Base-by-base conservation (phyloP, 2,113 vertebrate genomes). In the Gobio gobio region DNA sequence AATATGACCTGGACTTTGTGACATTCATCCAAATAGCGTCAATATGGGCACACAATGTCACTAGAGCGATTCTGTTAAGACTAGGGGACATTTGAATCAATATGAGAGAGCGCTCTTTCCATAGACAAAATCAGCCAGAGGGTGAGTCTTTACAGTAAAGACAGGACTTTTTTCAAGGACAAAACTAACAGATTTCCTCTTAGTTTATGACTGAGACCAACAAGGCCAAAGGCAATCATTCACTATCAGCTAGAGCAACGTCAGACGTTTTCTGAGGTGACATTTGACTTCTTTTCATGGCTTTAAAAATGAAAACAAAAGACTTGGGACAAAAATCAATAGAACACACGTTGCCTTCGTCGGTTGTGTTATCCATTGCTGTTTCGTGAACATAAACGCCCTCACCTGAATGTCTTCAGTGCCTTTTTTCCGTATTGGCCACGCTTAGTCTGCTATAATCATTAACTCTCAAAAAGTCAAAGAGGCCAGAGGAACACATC, bases 401-500 rank as follows among this genome's bases (percentile, higher is more conserved):
- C 26, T 63, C 36, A 49, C n/a, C 26, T 68, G n/a, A 26, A 68
- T 64, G 8, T 49, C 78, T 73, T 45, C n/a, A 49, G 64, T 18
- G 40, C 7, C 63, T 83, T 22, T 51, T 56, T 26, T 54, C 33
- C 18, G 43, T 47, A 77, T 29, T 74, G 74, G 83, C 73, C 33
- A 85, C 26, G 83, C 18, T 80, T 83, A 87, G 85, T 66, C 88
- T 88, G 87, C 78, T 86, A 84, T 77, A 91, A 89, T 87, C 87
- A 91, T 90, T 87, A 89, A 90, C 90, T 82, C 40, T 64, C 54
- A 20, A 63, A 63, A 45, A 36, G 14, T 72, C 54, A 18, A 63
- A 61, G 83, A 54, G 45, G 79, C 87, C 86, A 51, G 86, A 90
- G 89, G 75, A 87, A 87, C 88, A 89, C 84, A 90, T 91, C 93